Base-by-base conservation (phyloP, 2,113 vertebrate genomes). In the Nothobranchius furzeri region DNA sequence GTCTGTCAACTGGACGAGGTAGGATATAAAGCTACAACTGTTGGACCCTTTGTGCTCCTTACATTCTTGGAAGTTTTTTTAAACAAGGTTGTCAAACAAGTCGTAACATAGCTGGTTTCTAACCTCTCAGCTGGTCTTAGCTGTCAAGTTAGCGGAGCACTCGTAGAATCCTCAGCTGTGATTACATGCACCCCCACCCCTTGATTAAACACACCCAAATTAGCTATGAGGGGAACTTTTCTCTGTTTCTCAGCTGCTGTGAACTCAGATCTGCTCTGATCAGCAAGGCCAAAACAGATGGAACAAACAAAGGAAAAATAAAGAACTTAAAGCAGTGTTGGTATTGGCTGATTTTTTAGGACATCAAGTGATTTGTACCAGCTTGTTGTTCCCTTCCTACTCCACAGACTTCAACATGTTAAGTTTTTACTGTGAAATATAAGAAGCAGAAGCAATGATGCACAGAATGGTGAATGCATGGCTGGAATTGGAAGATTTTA, bases 151-250 rank as follows among this genome's bases (percentile, higher is more conserved):
- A 1, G 42, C 20, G 52, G 63, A 86, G 40, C 25, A 35, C 56
- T 65, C n/a, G 24, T 61, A 71, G 64, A 74, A 74, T 77, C 73
- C 64, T 55, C 45, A 63, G 68, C 62, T 58, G 46, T 43, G 68
- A 68, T 67, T 68, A 40, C 52, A 55, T 61, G 45, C 35, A 0
- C 67, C 40, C 40, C 30, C 75, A 71, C 67, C 68, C 62, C 67
- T 73, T 72, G 63, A 82, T 87, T 68, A 83, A 86, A 83, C 85
- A 82, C 85, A 68, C 86, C 88, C 83, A 73, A 76, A 87, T 85
- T 78, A 78, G 85, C 79, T 85, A 91, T 89, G 87, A 76, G 65
- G 76, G 56, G 86, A 88, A 76, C 83, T 75, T 75, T 42, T 51
- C 30, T 47, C 74, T 62, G 50, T 64, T 78, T 55, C 60, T 53